Conservation (phyloP, 1,140 invertebrate genomes). For the Musca vetustissima region DNA sequence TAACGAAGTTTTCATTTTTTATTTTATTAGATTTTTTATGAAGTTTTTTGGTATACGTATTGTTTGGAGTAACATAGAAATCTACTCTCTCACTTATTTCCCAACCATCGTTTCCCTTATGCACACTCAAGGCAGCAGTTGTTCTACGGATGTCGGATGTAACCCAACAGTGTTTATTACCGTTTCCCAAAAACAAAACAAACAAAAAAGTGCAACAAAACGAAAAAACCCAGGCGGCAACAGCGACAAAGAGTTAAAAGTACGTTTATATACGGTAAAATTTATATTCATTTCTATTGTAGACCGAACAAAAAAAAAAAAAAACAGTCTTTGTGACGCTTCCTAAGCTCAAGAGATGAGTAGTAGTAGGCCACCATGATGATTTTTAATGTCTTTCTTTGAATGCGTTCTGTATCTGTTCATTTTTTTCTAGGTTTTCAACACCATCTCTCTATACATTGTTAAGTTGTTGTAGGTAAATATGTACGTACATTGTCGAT, state of each 20-base stretch:
- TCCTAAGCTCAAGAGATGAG: too few relatives aligned
- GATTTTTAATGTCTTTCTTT: too few relatives aligned
- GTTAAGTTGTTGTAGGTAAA: not conserved
- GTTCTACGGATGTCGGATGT: conserved; percentile 5
- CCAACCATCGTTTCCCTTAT: too few relatives aligned
- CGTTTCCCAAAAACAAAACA: conserved; percentile 16
- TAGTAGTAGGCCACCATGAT: too few relatives aligned
- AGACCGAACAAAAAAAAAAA: not conserved
- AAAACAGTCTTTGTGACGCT: conserved; percentile 18
- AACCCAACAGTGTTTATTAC: conserved; percentile 21
- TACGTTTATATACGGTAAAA: not conserved
- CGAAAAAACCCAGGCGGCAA: not conserved
- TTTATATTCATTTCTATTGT: conserved; percentile 11
- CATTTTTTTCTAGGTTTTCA: conserved; percentile 6
- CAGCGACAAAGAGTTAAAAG: conserved; percentile 8
- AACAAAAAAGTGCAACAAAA: conserved; percentile 12
- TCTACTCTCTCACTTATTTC: too few relatives aligned
- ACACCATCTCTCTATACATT: not conserved
- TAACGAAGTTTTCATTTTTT: too few relatives aligned
- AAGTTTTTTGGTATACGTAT: too few relatives aligned
- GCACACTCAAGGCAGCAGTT: too few relatives aligned
- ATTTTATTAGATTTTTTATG: too few relatives aligned
- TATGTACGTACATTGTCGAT: not conserved
- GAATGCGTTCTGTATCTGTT: not conserved
- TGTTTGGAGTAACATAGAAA: too few relatives aligned